phyloP scores from a whole-genome alignment of 35 echinoderm and acorn worm species.

The Heliocidaris tuberculata region DNA sequence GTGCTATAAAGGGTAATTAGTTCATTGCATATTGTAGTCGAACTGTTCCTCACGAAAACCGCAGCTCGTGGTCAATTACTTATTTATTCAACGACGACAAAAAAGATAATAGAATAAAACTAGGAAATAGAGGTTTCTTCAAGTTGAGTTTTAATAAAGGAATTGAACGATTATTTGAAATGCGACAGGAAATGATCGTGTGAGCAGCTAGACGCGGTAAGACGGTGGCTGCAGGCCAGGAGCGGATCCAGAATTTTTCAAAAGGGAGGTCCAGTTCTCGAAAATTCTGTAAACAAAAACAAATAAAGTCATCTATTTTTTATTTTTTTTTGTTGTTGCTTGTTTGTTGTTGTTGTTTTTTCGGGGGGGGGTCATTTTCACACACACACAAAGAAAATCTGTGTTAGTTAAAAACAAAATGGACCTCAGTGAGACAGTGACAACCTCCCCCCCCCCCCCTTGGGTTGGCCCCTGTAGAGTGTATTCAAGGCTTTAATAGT shows the following conservation, averaged over 20 bases:
- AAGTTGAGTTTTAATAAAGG: neutral
- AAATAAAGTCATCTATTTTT: no score
- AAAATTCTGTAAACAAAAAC: no score
- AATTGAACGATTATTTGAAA: neutral
- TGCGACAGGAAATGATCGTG: neutral
- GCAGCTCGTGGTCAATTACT: neutral
- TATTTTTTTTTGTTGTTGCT: no score
- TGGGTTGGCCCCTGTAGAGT: neutral
- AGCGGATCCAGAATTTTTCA: no score
- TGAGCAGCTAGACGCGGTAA: neutral
- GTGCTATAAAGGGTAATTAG: neutral
- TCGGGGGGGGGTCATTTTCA: no score
- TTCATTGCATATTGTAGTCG: neutral
- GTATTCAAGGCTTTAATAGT: neutral
- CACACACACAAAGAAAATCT: no score
- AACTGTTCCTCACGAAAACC: neutral
- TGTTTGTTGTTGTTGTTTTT: no score
- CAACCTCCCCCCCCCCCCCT: no score
- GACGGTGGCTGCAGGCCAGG: neutral
- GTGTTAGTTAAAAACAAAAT: no score
- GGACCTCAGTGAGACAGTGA: no score
- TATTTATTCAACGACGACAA: neutral
- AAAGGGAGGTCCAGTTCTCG: no score
- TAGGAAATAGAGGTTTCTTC: neutral
- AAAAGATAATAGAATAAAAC: neutral